Percentiles rank a stretch among this genome's conserved stretches.
These are phyloP conservation scores for Strix uralensis DNA, from an alignment of 2,113 vertebrate species.

Conservation along the genomic window DNA sequence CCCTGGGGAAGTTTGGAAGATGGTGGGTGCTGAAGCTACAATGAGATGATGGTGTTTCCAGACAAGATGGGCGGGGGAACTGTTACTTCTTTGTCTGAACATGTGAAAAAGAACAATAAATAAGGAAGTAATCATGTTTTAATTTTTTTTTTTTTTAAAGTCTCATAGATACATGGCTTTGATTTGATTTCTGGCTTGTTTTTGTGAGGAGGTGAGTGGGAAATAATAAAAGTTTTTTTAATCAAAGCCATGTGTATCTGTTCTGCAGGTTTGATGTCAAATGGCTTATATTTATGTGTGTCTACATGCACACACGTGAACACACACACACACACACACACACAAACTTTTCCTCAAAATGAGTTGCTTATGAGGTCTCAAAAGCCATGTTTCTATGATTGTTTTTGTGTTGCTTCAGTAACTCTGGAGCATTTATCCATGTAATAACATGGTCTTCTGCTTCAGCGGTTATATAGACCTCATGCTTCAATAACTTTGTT, in stretches of 20 bases:
- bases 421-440: constrained; percentile 77
- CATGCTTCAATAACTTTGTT: constrained; percentile 71
- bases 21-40: neutral
- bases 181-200: neutral
- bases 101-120: neutral
- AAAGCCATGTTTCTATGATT: constrained; percentile 71
- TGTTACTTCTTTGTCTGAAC: neutral
- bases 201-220: neutral
- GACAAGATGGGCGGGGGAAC: neutral
- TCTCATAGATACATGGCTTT: neutral
- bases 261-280: neutral
- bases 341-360: neutral
- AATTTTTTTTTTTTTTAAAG: neutral
- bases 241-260: neutral
- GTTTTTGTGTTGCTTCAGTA: constrained; percentile 78
- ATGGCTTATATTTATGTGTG: neutral
- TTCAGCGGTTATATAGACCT: constrained; percentile 66
- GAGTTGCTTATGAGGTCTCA: constrained; percentile 53
- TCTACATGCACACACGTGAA: neutral
- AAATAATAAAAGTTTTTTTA: neutral
- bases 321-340: no score
- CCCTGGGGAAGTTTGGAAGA: rapidly evolving
- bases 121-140: neutral
- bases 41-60: neutral
- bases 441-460: constrained; percentile 78